Evolutionary conservation across 1,140 invertebrate species (phyloP).

Genomic region (Brachionus paranguensis): DNA sequence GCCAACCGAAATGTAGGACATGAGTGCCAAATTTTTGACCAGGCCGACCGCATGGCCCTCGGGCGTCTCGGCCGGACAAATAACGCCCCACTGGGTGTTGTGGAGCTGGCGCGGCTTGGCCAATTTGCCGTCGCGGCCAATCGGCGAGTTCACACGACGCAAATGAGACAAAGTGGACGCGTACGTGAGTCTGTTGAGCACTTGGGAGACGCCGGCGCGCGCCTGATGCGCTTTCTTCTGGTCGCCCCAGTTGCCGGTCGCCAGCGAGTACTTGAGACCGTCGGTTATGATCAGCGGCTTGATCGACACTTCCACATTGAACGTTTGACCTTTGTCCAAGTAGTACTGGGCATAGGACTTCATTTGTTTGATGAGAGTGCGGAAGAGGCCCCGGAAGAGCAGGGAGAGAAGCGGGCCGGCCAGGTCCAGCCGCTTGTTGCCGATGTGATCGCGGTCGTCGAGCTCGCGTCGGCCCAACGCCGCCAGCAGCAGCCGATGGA

Average conservation of each 20-base stretch:
- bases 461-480: conserved; percentile 88
- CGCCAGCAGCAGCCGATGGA: conserved; percentile 84
- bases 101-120: conserved; percentile 95
- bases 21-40: conserved; percentile 94
- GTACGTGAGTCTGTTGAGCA: conserved; percentile 75
- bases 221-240: conserved; percentile 99
- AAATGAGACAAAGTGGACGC: conserved; percentile 96
- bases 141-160: conserved; percentile 91
- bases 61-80: conserved; percentile 96
- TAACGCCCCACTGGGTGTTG: conserved; percentile 98
- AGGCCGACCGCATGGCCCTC: conserved; percentile 72
- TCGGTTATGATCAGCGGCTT: conserved; percentile 97
- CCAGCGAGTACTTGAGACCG: conserved; percentile 91
- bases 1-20: conserved; percentile 98
- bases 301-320: conserved; percentile 91
- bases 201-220: conserved; percentile 81
- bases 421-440: conserved; percentile 92
- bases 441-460: conserved; percentile 98
- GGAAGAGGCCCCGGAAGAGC: conserved; percentile 68
- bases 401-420: conserved; percentile 92
- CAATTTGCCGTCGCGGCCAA: conserved; percentile 93
- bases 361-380: conserved; percentile 60
- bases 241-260: conserved; percentile 99
- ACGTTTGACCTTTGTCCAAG: conserved; percentile 95
- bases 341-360: conserved; percentile 97